A percentile compares a stretch with the other conserved stretches of the same genome.
phyloP scores from a whole-genome alignment of 2,113 vertebrate genomes.

The Coreoperca whiteheadi region DNA sequence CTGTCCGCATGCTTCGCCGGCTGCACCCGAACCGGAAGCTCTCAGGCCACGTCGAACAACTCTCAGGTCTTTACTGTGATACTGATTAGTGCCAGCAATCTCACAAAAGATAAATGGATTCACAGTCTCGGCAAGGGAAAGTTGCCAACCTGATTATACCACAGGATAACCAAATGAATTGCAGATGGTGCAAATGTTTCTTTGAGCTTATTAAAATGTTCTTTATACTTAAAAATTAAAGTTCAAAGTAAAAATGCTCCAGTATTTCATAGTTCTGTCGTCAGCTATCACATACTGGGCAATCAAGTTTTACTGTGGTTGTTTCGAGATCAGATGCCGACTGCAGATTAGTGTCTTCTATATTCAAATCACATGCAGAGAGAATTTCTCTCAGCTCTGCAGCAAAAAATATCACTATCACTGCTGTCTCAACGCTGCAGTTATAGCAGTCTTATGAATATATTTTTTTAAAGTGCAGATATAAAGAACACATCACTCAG shows the following conservation, averaged over 20 bases:
- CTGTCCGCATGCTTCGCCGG: conserved; percentile 97
- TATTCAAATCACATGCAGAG: conserved; percentile 53
- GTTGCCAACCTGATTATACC: neutral
- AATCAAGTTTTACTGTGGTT: conserved; percentile 25
- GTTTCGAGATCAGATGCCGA: conserved; percentile 30
- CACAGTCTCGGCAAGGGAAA: neutral
- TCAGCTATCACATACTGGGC: conserved; percentile 18
- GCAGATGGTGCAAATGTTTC: neutral
- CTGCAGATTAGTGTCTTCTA: conserved; percentile 36
- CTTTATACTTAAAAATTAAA: neutral
- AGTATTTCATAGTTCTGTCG: conserved; percentile 23
- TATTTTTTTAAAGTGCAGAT: neutral
- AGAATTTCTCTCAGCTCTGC: conserved; percentile 27
- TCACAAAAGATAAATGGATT: neutral
- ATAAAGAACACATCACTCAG: neutral
- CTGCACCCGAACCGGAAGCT: conserved; percentile 86
- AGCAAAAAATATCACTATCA: conserved; percentile 19
- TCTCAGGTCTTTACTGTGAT: conserved; percentile 66
- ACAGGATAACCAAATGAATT: neutral
- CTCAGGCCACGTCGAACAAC: neutral
- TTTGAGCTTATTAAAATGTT: neutral
- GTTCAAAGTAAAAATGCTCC: neutral
- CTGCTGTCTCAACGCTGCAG: neutral
- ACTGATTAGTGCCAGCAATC: neutral
- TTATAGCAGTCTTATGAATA: neutral